phyloP scores from a whole-genome alignment of 2,888 invertebrate species.

The Mechanitis messenoides region DNA sequence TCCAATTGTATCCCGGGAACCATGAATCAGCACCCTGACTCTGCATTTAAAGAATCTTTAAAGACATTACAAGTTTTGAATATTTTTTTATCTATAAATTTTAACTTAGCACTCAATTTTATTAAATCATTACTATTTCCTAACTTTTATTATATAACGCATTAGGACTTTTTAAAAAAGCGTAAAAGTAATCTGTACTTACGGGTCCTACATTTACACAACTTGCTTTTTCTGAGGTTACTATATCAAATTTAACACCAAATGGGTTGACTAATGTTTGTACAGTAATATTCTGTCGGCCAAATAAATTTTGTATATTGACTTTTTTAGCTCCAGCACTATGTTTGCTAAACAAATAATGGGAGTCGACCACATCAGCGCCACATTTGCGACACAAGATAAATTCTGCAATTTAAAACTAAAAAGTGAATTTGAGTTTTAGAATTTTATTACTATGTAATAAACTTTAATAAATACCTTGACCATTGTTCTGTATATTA shows the following conservation, averaged over 20 bases:
- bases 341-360: conserved; percentile 67
- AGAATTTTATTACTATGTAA: not conserved
- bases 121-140: not conserved
- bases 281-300: conserved; percentile 69
- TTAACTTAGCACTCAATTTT: not conserved
- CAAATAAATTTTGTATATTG: conserved; percentile 73
- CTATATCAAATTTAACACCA: conserved; percentile 72
- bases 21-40: conserved; percentile 77
- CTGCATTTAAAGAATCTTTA: conserved; percentile 41
- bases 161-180: not conserved
- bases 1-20: conserved; percentile 82
- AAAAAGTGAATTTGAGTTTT: not conserved
- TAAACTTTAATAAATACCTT: conserved; percentile 28
- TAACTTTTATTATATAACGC: not conserved
- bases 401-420: conserved; percentile 60
- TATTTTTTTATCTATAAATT: not conserved
- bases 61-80: not conserved
- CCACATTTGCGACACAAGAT: conserved; percentile 78
- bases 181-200: conserved; percentile 35
- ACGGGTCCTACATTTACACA: conserved; percentile 74
- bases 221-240: conserved; percentile 71
- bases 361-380: conserved; percentile 73
- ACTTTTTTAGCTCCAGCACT: conserved; percentile 68
- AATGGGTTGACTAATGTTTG: conserved; percentile 76
- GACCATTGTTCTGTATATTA: conserved; percentile 26